Evolutionary conservation across 35 echinoderm and acorn worm species (phyloP), one percentile per base, ranked within the genome.

Genomic region (Holothuria glaberrima): DNA sequence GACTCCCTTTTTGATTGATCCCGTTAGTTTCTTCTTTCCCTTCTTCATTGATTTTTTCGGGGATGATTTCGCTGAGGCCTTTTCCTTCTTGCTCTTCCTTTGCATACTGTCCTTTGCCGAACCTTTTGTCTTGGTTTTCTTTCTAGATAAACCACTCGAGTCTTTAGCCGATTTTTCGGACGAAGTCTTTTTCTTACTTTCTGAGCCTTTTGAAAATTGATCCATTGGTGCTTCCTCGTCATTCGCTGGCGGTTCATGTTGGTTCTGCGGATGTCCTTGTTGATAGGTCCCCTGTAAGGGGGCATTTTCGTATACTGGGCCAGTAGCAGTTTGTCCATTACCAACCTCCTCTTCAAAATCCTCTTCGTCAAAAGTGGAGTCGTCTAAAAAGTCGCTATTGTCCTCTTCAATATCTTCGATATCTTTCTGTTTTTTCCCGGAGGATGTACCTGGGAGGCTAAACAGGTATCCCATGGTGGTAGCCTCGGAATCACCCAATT

Each of bases 311-410:
- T 80, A 81, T 20, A 80, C 34, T 22, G 88, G 58, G n/a, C 71
- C 71, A 22, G 71, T n/a, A 18, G 71, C 38, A 30, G 71, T 20
- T 54, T 21, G 71, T 75, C 21, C 31, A 35, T 69, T 78, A 7
- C 58, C 48, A 50, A 25, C 25, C 54, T 88, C 86, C 14, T 92
- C 91, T 57, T 88, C 91, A 48, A 67, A 92, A 25, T 75, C 57
- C 4, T 79, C 84, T 4, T 91, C 75, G 57, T 92, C 91, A 63
- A 80, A 86, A 34, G 86, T 82, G n/a, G 86, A 93, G 89, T 93
- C 86, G 70, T 92, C 91, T 6, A 64, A 26, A 54, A 89, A 89
- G 29, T 58, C 61, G 20, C 59, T 57, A n/a, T 93, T 74, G 34
- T 78, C 69, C 19, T 71, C 31, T 7, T 59, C 74, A 38, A 80